Evolutionary conservation across 2,113 vertebrate species (phyloP).

Genomic region (Pollachius pollachius): DNA sequence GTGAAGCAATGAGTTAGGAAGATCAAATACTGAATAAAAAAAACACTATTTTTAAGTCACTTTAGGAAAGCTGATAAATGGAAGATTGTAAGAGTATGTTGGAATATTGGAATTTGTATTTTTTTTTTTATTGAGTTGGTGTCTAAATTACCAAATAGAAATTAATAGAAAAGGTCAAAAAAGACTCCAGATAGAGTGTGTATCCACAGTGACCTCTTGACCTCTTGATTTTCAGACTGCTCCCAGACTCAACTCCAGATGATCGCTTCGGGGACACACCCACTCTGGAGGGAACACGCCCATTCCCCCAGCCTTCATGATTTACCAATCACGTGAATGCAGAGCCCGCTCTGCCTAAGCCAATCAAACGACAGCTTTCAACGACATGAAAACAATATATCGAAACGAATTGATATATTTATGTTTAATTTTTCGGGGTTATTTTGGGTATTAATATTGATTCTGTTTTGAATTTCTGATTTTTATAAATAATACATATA

Average conservation of each 20-base stretch:
- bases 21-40: no score
- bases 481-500: conserved; percentile 29
- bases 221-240: conserved; percentile 78
- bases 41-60: no score
- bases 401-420: conserved; percentile 77
- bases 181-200: neutral
- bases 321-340: conserved; percentile 57
- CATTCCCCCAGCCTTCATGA: conserved; percentile 19
- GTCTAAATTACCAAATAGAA: no score
- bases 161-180: neutral
- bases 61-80: no score
- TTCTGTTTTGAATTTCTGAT: conserved; percentile 70
- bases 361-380: conserved; percentile 62
- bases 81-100: no score
- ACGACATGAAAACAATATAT: conserved; percentile 31
- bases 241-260: conserved; percentile 95
- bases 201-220: neutral
- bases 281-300: conserved; percentile 29
- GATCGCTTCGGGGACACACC: conserved; percentile 64
- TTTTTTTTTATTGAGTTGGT: no score
- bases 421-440: conserved; percentile 62
- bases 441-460: conserved; percentile 67
- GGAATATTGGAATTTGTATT: no score
- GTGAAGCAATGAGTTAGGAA: no score
- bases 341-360: conserved; percentile 53